Evolutionary conservation across 2,888 invertebrate species (phyloP), one percentile per base, ranked within the genome.

Genomic region (Dolichopus griseipennis): DNA sequence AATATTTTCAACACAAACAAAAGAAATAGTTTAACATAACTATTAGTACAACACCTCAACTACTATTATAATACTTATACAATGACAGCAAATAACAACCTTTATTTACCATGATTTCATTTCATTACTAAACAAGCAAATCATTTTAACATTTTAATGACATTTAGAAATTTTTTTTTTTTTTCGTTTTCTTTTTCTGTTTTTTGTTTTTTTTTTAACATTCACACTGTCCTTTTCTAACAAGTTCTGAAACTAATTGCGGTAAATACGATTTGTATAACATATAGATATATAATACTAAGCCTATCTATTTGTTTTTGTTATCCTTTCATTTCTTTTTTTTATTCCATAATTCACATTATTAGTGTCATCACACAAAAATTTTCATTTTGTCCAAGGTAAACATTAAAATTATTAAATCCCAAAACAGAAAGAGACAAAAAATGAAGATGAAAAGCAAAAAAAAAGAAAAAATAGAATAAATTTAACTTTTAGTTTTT

Each of bases 61-160:
- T n/a, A n/a, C n/a, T n/a, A n/a, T n/a, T n/a, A 27, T 27, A 27
- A 27, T n/a, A n/a, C n/a, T n/a, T n/a, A 2, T 27, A 27, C 27
- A 27, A 27, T 27, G 27, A 27, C 27, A 37, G 12, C 37, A 37
- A 37, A 37, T 10, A 37, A 37, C 37, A 37, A 37, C 37, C 37
- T 52, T 15, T 18, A 52, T 52, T 52, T 18, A 52, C 52, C n/a
- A 52, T 52, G 18, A 52, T 52, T 52, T 52, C 52, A 52, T 52
- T 52, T 52, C 15, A 52, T 52, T 52, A 18, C 18, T 52, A 52
- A n/a, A 52, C 52, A 52, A 52, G 52, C 52, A 52, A 27, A 52
- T 52, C n/a, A 52, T 52, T 52, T n/a, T 18, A 52, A 52, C 52
- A 52, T 52, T 52, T 41, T 52, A 52, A 52, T 52, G 52, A 52